These are phyloP conservation scores for Rissa tridactyla DNA, from an alignment of 2,113 vertebrate species.

Conservation along the genomic window DNA sequence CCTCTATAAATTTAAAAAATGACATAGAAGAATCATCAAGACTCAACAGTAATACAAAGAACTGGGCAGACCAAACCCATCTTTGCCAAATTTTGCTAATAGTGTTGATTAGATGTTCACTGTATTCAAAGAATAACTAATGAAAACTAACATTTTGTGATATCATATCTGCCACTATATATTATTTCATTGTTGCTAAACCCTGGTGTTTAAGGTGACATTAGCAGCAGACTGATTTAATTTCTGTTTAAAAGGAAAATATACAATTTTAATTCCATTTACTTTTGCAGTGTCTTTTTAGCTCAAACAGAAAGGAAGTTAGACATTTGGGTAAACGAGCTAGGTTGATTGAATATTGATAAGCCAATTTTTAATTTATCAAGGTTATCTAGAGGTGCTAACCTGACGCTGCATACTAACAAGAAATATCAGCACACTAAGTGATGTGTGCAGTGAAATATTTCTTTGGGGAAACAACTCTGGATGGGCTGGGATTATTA, in stretches of 20 bases:
- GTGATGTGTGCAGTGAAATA: constrained; percentile 4
- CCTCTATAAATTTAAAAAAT: neutral
- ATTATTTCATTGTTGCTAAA: neutral
- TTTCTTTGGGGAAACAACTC: neutral
- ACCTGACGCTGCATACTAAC: neutral
- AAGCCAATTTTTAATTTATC: constrained; percentile 67
- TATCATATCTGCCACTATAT: neutral
- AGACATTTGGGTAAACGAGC: constrained; percentile 37
- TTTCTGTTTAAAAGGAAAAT: constrained; percentile 25
- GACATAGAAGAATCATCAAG: neutral
- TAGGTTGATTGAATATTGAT: constrained; percentile 64
- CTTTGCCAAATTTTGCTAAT: neutral
- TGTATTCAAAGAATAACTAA: neutral
- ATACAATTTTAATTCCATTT: constrained; percentile 61
- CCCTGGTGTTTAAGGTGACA: neutral
- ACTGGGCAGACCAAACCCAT: neutral
- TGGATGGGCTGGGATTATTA: neutral
- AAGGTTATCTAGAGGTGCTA: constrained; percentile 51
- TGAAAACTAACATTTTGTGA: neutral
- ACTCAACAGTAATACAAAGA: neutral
- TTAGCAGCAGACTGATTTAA: neutral
- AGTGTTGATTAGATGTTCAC: neutral
- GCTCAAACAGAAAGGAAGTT: constrained; percentile 20
- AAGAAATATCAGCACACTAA: constrained; percentile 20
- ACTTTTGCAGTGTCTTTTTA: constrained; percentile 5